phyloP scores from a whole-genome alignment of 2,888 invertebrate species.

The Tupiocoris notatus region DNA sequence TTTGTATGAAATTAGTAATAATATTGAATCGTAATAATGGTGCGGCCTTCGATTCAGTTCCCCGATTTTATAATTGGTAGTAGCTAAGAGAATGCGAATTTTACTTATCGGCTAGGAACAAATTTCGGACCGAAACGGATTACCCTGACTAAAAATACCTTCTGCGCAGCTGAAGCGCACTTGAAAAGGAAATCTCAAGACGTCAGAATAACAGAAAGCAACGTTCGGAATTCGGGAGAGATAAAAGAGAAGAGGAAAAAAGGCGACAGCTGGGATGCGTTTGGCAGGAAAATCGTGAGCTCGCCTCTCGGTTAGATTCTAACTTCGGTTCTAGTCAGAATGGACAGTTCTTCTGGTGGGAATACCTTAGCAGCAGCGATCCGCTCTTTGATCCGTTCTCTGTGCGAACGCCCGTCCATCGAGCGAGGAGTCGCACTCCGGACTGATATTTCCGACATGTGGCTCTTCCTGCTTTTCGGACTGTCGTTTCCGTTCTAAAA shows the following conservation, averaged over 20 bases:
- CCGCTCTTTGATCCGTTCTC: slow-evolving; percentile 44
- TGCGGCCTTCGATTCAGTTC: too few species aligned
- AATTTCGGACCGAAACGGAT: too few species aligned
- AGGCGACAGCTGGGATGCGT: neutral
- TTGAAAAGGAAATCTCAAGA: neutral
- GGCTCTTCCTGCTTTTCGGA: slow-evolving; percentile 11
- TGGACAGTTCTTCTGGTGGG: neutral
- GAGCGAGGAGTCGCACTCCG: slow-evolving; percentile 34
- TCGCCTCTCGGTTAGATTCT: neutral
- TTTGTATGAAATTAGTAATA: too few species aligned
- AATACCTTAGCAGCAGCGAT: slow-evolving; percentile 46
- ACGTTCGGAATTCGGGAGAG: neutral
- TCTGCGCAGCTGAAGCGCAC: neutral
- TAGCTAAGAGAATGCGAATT: too few species aligned
- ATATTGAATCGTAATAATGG: too few species aligned
- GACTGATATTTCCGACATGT: slow-evolving; percentile 12
- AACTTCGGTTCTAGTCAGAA: neutral
- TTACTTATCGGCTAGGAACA: too few species aligned
- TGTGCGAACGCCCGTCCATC: slow-evolving; percentile 34
- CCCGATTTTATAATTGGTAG: too few species aligned
- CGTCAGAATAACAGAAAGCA: neutral
- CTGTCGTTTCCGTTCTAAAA: slow-evolving; percentile 16
- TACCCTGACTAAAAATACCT: neutral
- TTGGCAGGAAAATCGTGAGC: too few species aligned
- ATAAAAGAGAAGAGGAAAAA: neutral